Evolutionary conservation across 1,140 invertebrate species (phyloP).

Genomic region (Drosophila insularis): DNA sequence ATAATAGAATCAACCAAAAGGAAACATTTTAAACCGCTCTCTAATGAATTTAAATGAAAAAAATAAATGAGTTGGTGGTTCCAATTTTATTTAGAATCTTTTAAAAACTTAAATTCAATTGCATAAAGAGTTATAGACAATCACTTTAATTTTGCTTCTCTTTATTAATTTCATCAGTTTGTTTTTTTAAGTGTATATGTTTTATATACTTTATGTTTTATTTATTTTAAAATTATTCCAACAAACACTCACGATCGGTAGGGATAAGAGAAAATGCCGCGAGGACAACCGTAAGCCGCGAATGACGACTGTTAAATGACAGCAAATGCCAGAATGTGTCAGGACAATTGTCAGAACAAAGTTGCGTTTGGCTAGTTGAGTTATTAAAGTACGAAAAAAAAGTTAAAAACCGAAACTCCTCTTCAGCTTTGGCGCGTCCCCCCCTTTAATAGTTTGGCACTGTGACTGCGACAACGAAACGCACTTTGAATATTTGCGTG

Average conservation of each 20-base stretch:
- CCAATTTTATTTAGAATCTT: too few species aligned
- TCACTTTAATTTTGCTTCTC: too few species aligned
- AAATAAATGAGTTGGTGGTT: too few species aligned
- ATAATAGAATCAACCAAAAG: too few species aligned
- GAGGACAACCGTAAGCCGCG: slow-evolving; percentile 54
- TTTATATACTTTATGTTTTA: not conserved
- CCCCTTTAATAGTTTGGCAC: not conserved
- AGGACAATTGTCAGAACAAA: slow-evolving; percentile 37
- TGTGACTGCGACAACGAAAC: slow-evolving; percentile 40
- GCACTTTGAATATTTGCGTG: slow-evolving; percentile 61
- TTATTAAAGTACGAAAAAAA: slow-evolving; percentile 47
- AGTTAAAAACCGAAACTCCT: not conserved
- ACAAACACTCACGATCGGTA: slow-evolving; percentile 20
- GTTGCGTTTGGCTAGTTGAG: slow-evolving; percentile 39
- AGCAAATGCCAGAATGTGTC: slow-evolving; percentile 37
- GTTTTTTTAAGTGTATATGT: not conserved
- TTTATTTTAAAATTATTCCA: not conserved
- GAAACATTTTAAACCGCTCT: too few species aligned
- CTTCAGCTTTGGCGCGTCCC: not conserved
- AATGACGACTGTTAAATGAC: slow-evolving; percentile 61
- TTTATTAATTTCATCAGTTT: too few species aligned
- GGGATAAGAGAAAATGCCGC: slow-evolving; percentile 22
- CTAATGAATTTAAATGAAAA: too few species aligned
- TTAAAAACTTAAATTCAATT: too few species aligned
- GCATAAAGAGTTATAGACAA: too few species aligned